Evolutionary conservation across 2,113 vertebrate species (phyloP).

Genomic region (Carettochelys insculpta): DNA sequence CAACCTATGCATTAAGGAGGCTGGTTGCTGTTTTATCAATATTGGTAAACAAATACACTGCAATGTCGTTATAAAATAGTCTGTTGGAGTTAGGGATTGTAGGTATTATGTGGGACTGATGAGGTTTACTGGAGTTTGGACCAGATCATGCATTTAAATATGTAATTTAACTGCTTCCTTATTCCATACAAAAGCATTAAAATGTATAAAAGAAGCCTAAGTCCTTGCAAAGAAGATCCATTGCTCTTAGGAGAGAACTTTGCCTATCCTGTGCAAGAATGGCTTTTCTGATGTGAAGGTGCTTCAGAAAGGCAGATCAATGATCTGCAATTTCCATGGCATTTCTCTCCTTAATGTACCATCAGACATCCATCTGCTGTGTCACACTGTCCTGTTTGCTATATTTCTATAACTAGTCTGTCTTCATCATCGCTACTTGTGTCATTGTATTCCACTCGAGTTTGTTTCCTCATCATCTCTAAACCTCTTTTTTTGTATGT

Average conservation of each 20-base stretch:
- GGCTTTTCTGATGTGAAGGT: conserved; percentile 53
- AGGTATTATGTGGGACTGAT: neutral
- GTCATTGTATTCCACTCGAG: conserved; percentile 75
- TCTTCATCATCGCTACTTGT: conserved; percentile 83
- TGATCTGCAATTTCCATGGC: neutral
- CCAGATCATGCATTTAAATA: neutral
- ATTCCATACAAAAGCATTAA: neutral
- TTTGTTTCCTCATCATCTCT: conserved; percentile 79
- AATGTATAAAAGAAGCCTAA: neutral
- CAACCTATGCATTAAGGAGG: neutral
- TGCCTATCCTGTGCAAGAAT: conserved; percentile 30
- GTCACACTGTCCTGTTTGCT: neutral
- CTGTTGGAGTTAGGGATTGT: neutral
- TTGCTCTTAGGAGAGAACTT: neutral
- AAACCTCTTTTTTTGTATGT: conserved; percentile 69
- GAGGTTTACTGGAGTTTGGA: neutral
- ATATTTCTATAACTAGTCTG: conserved; percentile 81
- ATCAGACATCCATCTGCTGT: neutral
- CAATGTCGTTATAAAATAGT: neutral
- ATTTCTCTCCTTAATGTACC: neutral
- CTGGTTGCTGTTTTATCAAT: neutral
- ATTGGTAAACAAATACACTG: neutral
- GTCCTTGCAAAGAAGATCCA: conserved; percentile 12
- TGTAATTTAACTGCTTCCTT: neutral
- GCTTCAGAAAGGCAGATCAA: neutral